Conservation (phyloP, 2,888 invertebrate species). For the Ptychoptera albimana region DNA sequence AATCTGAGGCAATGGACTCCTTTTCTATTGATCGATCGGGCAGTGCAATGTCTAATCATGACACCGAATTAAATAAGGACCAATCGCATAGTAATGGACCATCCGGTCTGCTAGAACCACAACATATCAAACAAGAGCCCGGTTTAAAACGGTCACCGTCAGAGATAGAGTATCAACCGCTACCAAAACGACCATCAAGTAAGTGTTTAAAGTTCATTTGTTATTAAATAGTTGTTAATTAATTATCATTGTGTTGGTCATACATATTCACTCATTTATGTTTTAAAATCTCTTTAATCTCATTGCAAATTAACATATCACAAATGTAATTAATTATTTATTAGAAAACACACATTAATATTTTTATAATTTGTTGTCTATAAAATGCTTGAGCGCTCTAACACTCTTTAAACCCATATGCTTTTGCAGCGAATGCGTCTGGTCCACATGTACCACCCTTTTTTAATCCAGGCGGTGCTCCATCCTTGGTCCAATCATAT, state of each 20-base stretch:
- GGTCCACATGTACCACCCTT: neutral
- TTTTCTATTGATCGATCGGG: neutral
- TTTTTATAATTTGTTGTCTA: neutral
- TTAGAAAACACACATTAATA: no score
- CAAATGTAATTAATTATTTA: no score
- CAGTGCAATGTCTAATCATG: neutral
- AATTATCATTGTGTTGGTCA: neutral
- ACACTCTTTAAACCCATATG: neutral
- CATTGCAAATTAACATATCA: neutral
- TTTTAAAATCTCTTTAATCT: neutral
- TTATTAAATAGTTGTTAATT: neutral
- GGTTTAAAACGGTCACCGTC: conserved; percentile 52
- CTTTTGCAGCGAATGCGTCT: neutral
- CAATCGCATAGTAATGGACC: neutral
- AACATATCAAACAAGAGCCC: neutral
- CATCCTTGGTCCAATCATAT: neutral
- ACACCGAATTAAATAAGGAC: neutral
- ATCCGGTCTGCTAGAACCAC: neutral
- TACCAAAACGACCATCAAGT: conserved; percentile 73
- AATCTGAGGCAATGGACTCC: neutral
- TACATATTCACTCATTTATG: neutral
- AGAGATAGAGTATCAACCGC: conserved; percentile 48
- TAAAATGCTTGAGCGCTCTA: neutral
- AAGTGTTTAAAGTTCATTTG: conserved; percentile 36
- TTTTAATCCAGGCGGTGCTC: neutral